Conservation (phyloP, 2,113 vertebrate genomes). For the Hoplias malabaricus region DNA sequence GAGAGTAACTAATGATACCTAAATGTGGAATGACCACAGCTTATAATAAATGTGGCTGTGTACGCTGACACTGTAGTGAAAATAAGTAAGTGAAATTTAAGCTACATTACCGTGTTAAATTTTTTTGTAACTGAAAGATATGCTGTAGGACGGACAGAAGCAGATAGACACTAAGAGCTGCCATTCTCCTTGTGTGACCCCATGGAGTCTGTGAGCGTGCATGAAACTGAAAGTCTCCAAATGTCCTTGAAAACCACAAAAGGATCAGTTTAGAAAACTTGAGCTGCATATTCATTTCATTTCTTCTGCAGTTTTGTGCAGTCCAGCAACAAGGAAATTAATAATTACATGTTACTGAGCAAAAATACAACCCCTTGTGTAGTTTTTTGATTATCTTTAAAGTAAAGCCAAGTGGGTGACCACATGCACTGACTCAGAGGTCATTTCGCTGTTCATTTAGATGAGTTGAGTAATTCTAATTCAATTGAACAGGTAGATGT, state of each 20-base stretch:
- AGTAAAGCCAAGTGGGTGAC: neutral
- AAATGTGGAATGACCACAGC: too few species aligned
- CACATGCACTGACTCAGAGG: neutral
- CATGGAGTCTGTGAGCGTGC: neutral
- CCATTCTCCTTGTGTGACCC: neutral
- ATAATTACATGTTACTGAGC: neutral
- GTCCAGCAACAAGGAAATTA: neutral
- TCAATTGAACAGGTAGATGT: neutral
- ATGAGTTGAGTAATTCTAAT: neutral
- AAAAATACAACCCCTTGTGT: neutral
- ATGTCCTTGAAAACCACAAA: neutral
- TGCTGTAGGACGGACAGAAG: neutral
- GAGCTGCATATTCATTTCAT: neutral
- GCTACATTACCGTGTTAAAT: too few species aligned
- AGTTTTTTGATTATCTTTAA: neutral
- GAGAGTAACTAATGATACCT: neutral
- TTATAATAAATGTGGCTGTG: too few species aligned
- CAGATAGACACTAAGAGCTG: neutral
- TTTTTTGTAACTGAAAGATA: neutral
- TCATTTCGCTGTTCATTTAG: neutral
- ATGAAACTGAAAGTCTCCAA: conserved; percentile 6
- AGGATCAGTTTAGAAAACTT: neutral
- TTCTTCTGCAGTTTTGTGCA: neutral
- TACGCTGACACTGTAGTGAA: too few species aligned
- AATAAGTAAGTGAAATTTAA: too few species aligned